Conservation (phyloP, 2,797 vertebrate genomes). For the Amphiprion clarkii region DNA sequence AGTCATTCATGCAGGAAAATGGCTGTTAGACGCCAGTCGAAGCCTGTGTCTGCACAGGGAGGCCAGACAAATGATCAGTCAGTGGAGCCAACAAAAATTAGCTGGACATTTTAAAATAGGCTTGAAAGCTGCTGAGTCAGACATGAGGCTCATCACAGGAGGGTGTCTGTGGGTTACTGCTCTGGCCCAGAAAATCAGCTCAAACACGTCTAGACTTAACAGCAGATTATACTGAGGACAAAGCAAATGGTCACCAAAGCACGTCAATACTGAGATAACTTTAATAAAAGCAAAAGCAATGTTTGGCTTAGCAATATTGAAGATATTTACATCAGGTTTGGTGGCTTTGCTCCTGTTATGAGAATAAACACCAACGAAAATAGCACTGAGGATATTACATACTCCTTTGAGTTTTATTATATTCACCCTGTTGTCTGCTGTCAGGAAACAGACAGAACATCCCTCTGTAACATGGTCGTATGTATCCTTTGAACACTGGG, state of each 20-base stretch:
- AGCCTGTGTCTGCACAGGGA: background rate
- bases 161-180: slow-evolving; percentile 6
- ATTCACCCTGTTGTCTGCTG: background rate
- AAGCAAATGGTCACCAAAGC: slow-evolving; percentile 17
- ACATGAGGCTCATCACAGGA: slow-evolving; percentile 36
- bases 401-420: background rate
- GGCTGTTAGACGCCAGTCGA: background rate
- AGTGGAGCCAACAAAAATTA: slow-evolving; percentile 44
- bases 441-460: background rate
- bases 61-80: slow-evolving; percentile 28
- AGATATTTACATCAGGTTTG: slow-evolving; percentile 12
- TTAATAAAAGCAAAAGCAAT: slow-evolving; percentile 7
- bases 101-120: slow-evolving; percentile 42
- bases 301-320: slow-evolving; percentile 17
- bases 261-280: slow-evolving; percentile 10
- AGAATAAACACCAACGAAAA: slow-evolving; percentile 7
- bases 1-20: background rate
- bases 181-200: slow-evolving; percentile 39
- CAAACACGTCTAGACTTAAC: slow-evolving; percentile 20
- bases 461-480: background rate
- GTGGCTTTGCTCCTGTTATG: background rate
- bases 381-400: background rate
- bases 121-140: slow-evolving; percentile 56
- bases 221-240: slow-evolving; percentile 13
- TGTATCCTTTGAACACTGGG: no score